Evolutionary conservation across 1,140 invertebrate genomes (phyloP), one percentile per base, ranked within the genome.

Genomic region (Saccostrea echinata): DNA sequence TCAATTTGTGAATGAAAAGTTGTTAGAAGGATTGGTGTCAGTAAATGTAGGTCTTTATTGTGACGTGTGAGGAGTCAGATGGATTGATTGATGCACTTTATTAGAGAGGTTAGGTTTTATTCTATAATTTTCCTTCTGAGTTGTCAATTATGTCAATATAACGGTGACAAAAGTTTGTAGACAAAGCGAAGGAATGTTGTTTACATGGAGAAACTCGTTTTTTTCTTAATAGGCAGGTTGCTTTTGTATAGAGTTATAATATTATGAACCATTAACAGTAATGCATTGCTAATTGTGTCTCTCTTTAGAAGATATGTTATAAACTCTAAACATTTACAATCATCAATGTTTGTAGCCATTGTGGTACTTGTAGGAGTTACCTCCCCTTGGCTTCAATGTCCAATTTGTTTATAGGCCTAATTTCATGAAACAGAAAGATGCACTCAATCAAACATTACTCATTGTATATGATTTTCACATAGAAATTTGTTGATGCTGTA

Each of bases 161-260:
- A 64, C 57, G 57, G 57, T n/a, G 21, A 21, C 24, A 24, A 64
- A 76, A 76, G 11, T 13, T 33, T 6, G n/a, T 24, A 76, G 68
- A 76, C 68, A 76, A 76, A 76, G 68, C 68, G 30, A 76, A 76
- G 68, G 68, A 76, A 76, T 76, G 68, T 76, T 76, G 68, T 76
- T 76, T 76, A 76, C 68, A 76, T 33, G 24, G 27, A 8, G 68
- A 33, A 18, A 16, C 30, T 24, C 2, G 1, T 12, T 33, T 13
- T 33, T 13, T 76, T 16, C 27, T 0, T 16, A 13, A 11, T 8
- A 61, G 43, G 43, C 55, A 61, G 16, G 18, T 61, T 8, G n/a
- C 55, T n/a, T 1, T 18, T n/a, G 55, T 61, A 8, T 61, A 0
- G 1, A 21, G 6, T 61, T 18, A n/a, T 21, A n/a, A 4, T 61